Evolutionary conservation across 2,888 invertebrate genomes (phyloP), one percentile per base, ranked within the genome.

Genomic region (Agrochola lota): DNA sequence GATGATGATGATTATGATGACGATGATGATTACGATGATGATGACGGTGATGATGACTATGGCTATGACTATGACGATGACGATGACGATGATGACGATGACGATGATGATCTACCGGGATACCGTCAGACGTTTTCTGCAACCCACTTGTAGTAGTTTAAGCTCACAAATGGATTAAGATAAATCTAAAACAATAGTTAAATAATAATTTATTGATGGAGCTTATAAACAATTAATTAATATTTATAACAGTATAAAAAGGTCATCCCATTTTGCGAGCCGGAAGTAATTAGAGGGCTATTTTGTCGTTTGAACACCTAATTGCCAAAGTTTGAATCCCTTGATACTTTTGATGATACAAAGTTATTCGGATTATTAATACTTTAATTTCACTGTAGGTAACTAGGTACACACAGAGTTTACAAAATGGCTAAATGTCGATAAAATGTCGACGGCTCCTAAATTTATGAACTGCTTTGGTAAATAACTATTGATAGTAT

Each of bases 291-390:
- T 57, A 46, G 15, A 20, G 11, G 9, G 26, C 35, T 30, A 46
- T 60, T 75, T 43, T 23, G 59, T 52, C 43, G 12, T 75, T 75
- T 64, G 52, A 52, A 59, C 52, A 59, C 35, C 9, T 70, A 80
- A 69, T 80, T 79, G 75, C 75, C 23, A 55, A 80, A 80, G 64
- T 80, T 75, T 59, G 9, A 55, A 69, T 75, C 68, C 64, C 59
- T 69, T 49, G 35, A 46, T 52, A 74, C 43, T 80, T 67, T 80
- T 68, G 57, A 63, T 62, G n/a, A 35, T 20, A 68, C 40, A 62
- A 80, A 74, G 49, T 79, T 57, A 30, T 49, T 67, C 20, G 17
- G 12, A 30, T 59, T 57, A 46, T 71, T 59, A 35, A 59, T 60
- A 60, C 66, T 60, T 20, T 23, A 15, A 43, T 43, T 75, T 46